A percentile compares a stretch with the other conserved stretches of the same genome.
These are phyloP conservation scores for Stegana nigrithorax DNA, from an alignment of 2,888 invertebrate genomes.

Conservation along the genomic window DNA sequence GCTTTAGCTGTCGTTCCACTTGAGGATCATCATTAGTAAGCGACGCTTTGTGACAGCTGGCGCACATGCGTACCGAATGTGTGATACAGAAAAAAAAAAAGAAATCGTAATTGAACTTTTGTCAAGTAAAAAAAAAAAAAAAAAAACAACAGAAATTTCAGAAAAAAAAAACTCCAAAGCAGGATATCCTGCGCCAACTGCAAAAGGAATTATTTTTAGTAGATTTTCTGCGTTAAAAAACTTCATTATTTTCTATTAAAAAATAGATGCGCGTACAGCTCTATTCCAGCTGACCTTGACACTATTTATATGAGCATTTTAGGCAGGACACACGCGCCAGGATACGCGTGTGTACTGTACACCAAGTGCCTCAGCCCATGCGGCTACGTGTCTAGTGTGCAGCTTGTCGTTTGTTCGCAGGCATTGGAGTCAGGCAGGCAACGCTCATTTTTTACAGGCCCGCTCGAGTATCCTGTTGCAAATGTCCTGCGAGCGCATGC, in stretches of 20 bases:
- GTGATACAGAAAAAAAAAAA: too few relatives aligned
- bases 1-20: too few relatives aligned
- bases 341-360: constrained; percentile 8
- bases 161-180: constrained; percentile 4
- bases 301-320: constrained; percentile 32
- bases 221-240: background rate
- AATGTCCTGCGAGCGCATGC: constrained; percentile 18
- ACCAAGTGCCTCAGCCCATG: background rate
- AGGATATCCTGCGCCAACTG: constrained; percentile 9
- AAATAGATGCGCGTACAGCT: constrained; percentile 31
- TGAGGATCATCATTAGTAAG: constrained; percentile 1
- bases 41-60: constrained; percentile 4
- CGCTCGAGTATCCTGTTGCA: constrained; percentile 28
- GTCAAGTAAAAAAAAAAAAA: too few relatives aligned
- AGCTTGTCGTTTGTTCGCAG: constrained; percentile 1
- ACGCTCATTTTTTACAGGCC: background rate
- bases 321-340: background rate
- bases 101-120: too few relatives aligned
- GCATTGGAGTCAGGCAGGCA: constrained; percentile 3
- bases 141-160: too few relatives aligned
- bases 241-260: constrained; percentile 43
- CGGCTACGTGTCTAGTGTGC: too few relatives aligned
- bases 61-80: background rate
- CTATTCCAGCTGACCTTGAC: constrained; percentile 39
- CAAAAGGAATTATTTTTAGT: too few relatives aligned